phyloP scores from a whole-genome alignment of 2,113 vertebrate genomes.

The Rhinoptilus africanus region DNA sequence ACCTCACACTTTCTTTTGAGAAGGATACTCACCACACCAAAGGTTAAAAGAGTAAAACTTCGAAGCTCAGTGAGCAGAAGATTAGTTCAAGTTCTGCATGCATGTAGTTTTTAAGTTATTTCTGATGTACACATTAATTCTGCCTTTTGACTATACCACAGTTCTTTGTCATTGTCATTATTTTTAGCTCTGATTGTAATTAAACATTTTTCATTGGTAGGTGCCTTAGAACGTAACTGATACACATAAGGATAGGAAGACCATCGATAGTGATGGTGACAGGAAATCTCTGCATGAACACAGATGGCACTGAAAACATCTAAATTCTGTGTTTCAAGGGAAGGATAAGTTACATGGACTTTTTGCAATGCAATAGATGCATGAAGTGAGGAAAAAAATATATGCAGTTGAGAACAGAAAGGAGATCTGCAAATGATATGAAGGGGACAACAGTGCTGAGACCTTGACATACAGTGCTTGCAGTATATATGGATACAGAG shows the following conservation, averaged over 20 bases:
- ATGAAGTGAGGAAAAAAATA: not conserved
- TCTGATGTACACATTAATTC: not conserved
- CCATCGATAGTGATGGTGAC: not conserved
- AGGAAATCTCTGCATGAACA: not conserved
- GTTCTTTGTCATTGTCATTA: not conserved
- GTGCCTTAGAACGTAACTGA: not conserved
- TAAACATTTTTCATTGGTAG: not conserved
- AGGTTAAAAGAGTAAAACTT: not conserved
- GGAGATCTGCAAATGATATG: not conserved
- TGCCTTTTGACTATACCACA: not conserved
- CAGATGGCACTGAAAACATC: not conserved
- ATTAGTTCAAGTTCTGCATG: not conserved
- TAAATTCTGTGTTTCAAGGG: not conserved
- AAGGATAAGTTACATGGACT: not conserved
- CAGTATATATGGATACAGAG: not conserved
- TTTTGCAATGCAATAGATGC: not conserved
- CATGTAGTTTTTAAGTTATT: not conserved
- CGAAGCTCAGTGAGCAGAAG: not conserved
- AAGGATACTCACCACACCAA: not conserved
- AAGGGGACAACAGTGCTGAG: not conserved
- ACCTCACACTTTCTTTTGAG: not conserved
- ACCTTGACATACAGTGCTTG: not conserved
- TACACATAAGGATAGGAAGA: not conserved
- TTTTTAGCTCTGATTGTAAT: not conserved
- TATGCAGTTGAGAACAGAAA: not conserved